These are phyloP conservation scores for Hirtodrosophila confusa DNA, from an alignment of 2,888 invertebrate genomes.

Conservation along the genomic window DNA sequence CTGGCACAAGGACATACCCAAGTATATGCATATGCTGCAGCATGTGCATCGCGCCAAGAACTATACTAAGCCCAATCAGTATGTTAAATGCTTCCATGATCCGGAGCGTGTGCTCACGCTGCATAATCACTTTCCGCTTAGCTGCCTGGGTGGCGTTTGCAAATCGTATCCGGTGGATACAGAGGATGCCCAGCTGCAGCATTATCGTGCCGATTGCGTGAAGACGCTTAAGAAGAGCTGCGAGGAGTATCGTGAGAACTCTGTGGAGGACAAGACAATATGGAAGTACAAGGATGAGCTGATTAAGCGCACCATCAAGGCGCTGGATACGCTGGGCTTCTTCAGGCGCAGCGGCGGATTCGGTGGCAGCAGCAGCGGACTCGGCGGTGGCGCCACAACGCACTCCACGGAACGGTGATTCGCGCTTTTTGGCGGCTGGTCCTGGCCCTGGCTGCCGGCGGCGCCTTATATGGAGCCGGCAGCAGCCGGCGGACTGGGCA, in stretches of 20 bases:
- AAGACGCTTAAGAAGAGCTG: constrained; percentile 93
- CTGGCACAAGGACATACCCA: constrained; percentile 91
- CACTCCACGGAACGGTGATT: constrained; percentile 84
- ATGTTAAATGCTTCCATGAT: constrained; percentile 97
- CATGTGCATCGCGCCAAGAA: constrained; percentile 95
- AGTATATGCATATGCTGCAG: constrained; percentile 96
- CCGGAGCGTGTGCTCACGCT: constrained; percentile 94
- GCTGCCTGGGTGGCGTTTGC: constrained; percentile 93
- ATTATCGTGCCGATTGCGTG: constrained; percentile 97
- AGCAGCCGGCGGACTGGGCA: constrained; percentile 42
- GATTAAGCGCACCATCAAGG: constrained; percentile 88
- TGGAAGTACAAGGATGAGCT: constrained; percentile 94
- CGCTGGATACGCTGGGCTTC: constrained; percentile 90
- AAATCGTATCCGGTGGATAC: constrained; percentile 93
- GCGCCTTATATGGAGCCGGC: constrained; percentile 39
- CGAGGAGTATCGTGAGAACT: constrained; percentile 91
- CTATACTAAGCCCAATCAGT: constrained; percentile 96
- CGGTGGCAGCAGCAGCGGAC: constrained; percentile 67
- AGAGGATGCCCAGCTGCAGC: constrained; percentile 94
- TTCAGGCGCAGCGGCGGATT: constrained; percentile 76
- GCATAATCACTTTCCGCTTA: constrained; percentile 96
- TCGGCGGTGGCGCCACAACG: constrained; percentile 78
- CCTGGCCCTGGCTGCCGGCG: constrained; percentile 61
- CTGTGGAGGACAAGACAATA: constrained; percentile 92
- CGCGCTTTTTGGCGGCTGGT: constrained; percentile 69